phyloP scores from a whole-genome alignment of 2,888 invertebrate species.

The Cinara cedri region DNA sequence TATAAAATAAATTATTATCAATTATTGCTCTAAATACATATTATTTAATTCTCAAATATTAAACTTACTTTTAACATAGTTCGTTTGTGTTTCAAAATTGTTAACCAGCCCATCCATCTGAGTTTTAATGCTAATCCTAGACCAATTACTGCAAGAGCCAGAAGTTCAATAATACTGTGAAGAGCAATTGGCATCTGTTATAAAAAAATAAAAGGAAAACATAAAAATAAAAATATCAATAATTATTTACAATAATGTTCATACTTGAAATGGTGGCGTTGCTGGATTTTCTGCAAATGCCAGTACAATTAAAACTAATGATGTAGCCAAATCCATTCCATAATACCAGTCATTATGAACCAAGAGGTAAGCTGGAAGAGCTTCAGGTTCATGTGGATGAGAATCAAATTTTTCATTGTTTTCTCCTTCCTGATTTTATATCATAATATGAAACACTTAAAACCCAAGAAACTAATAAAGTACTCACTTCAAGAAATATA shows the following conservation, averaged over 20 bases:
- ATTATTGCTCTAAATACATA: background rate
- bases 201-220: too few relatives aligned
- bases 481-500: constrained; percentile 78
- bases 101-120: constrained; percentile 84
- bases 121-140: constrained; percentile 80
- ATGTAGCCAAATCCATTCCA: constrained; percentile 77
- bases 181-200: constrained; percentile 75
- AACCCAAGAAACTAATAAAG: background rate
- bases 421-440: constrained; percentile 74
- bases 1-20: background rate
- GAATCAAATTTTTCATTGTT: constrained; percentile 92
- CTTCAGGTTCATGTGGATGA: constrained; percentile 81
- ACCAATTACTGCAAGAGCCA: constrained; percentile 77
- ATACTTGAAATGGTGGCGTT: constrained; percentile 73
- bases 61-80: constrained; percentile 79
- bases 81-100: constrained; percentile 82
- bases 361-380: constrained; percentile 82
- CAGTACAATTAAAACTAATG: constrained; percentile 74
- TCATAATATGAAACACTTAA: constrained; percentile 49
- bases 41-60: background rate
- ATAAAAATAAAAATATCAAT: background rate
- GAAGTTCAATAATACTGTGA: constrained; percentile 80
- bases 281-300: constrained; percentile 84
- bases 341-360: constrained; percentile 90
- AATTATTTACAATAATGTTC: constrained; percentile 20